phyloP scores from a whole-genome alignment of 2,797 vertebrate species.

The Heterohyrax brucei region DNA sequence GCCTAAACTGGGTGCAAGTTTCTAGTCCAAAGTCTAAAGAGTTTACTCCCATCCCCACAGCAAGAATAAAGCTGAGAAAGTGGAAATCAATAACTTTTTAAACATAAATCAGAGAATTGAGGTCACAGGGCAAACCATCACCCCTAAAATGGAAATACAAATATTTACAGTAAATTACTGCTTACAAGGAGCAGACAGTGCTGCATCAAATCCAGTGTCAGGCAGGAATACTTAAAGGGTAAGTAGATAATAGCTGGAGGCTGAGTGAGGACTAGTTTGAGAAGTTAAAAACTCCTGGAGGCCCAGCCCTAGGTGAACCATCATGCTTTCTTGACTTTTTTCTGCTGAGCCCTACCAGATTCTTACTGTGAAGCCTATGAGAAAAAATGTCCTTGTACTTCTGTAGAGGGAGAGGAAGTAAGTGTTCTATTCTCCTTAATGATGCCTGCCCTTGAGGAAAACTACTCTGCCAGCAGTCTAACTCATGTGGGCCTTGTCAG shows the following conservation, averaged over 20 bases:
- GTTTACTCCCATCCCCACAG: neutral
- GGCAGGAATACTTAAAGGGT: neutral
- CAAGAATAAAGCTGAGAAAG: neutral
- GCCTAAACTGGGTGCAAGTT: neutral
- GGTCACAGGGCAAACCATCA: neutral
- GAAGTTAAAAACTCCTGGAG: neutral
- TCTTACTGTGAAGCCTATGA: neutral
- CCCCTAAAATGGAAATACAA: neutral
- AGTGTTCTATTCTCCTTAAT: neutral
- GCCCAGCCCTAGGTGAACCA: neutral
- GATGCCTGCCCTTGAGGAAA: no score
- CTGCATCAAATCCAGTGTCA: neutral
- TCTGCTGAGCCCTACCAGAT: neutral
- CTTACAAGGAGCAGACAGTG: neutral
- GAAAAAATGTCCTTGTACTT: neutral
- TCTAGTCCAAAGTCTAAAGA: neutral
- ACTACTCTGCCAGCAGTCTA: no score
- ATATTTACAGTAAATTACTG: neutral
- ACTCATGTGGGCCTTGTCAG: neutral
- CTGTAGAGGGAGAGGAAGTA: neutral
- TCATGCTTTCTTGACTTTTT: neutral
- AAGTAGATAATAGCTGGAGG: neutral
- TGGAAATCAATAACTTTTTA: neutral
- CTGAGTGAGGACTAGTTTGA: neutral
- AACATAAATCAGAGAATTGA: neutral